Conservation (phyloP, 2,888 invertebrate genomes). For the Drosophila phalerata region DNA sequence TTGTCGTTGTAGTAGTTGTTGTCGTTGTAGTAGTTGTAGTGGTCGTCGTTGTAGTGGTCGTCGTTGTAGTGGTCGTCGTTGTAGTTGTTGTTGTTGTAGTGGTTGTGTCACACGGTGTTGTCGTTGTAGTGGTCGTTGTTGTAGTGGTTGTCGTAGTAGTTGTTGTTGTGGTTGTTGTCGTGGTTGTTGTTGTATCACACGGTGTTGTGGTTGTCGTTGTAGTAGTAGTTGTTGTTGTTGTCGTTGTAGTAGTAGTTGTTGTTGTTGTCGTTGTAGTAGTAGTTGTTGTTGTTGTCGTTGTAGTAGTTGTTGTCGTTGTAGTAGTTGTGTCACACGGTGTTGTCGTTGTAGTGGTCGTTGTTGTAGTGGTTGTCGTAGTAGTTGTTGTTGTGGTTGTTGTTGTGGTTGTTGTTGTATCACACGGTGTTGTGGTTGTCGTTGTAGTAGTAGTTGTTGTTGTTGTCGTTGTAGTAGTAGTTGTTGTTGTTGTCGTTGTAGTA, state of each 20-base stretch:
- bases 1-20: no score
- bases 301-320: not conserved
- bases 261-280: not conserved
- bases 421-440: constrained; percentile 6
- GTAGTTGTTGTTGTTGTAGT: no score
- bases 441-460: constrained; percentile 16
- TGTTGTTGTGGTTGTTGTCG: constrained; percentile 4
- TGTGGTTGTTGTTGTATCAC: not conserved
- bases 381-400: constrained; percentile 23
- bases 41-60: no score
- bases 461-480: not conserved
- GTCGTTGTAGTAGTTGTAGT: no score
- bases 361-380: constrained; percentile 7
- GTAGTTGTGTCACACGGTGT: constrained; percentile 2
- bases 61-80: no score
- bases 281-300: not conserved
- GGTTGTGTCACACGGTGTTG: no score
- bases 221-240: constrained; percentile 13
- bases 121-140: not conserved
- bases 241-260: constrained; percentile 18
- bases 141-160: constrained; percentile 15
- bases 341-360: constrained; percentile 11
- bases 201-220: constrained; percentile 8
- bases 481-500: constrained; percentile 11
- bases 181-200: constrained; percentile 10